Conservation (phyloP, 2,888 invertebrate genomes). For the Limenitis camilla region DNA sequence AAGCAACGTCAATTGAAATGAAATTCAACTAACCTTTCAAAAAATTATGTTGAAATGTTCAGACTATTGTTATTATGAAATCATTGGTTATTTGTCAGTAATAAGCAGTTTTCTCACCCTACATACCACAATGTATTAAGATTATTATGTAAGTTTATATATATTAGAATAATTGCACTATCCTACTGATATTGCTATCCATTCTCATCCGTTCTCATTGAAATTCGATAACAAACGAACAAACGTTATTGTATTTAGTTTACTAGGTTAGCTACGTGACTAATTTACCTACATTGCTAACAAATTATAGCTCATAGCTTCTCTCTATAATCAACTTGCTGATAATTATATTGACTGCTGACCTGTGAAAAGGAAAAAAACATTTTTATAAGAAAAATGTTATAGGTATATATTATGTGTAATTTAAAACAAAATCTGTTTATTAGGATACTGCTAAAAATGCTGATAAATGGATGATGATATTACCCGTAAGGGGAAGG, state of each 20-base stretch:
- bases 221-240: slow-evolving; percentile 29
- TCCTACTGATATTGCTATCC: slow-evolving; percentile 20
- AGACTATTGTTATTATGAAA: no score
- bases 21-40: no score
- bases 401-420: no score
- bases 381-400: no score
- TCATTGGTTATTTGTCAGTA: no score
- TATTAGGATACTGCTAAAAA: no score
- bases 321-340: background rate
- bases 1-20: no score
- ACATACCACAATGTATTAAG: background rate
- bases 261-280: slow-evolving; percentile 24
- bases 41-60: background rate
- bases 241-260: slow-evolving; percentile 27
- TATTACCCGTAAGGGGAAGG: no score
- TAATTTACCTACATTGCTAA: slow-evolving; percentile 15
- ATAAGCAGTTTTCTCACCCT: background rate
- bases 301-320: slow-evolving; percentile 10
- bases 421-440: no score
- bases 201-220: slow-evolving; percentile 35
- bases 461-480: no score
- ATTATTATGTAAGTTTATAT: slow-evolving; percentile 2
- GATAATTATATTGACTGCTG: background rate
- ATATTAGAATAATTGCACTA: slow-evolving; percentile 17
- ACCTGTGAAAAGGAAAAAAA: background rate